These are phyloP conservation scores for Apantesis nais DNA, from an alignment of 2,888 invertebrate species.

Conservation along the genomic window DNA sequence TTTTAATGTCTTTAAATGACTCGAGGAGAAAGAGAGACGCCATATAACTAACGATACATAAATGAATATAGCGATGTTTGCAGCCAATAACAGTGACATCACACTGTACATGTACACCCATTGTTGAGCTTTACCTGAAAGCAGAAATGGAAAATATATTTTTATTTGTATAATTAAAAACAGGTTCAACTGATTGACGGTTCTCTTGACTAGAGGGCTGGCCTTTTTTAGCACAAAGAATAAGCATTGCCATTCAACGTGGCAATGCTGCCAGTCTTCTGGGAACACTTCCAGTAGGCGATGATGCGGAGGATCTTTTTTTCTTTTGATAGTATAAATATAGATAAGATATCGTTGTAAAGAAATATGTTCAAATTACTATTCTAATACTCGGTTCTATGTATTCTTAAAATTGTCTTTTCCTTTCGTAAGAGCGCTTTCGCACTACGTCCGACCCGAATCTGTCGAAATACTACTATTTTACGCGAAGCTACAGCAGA, in stretches of 20 bases:
- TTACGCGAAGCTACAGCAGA: too few species aligned
- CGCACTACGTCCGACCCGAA: too few species aligned
- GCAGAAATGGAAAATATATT: background rate
- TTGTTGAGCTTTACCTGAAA: conserved; percentile 79
- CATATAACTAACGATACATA: conserved; percentile 86
- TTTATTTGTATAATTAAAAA: background rate
- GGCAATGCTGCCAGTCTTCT: too few species aligned
- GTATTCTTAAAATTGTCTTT: background rate
- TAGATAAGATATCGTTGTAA: too few species aligned
- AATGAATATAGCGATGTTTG: conserved; percentile 86
- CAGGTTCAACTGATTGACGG: too few species aligned
- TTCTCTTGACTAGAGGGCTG: too few species aligned
- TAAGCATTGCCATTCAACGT: too few species aligned
- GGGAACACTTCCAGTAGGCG: too few species aligned
- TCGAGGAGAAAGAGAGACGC: conserved; percentile 78
- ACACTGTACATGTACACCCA: conserved; percentile 90
- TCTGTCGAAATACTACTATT: too few species aligned
- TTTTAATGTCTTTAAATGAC: conserved; percentile 76
- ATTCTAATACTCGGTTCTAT: background rate
- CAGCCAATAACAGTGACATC: conserved; percentile 81
- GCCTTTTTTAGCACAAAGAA: too few species aligned
- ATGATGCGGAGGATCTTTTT: too few species aligned
- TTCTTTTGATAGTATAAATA: too few species aligned
- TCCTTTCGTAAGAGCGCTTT: background rate
- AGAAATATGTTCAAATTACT: background rate